Evolutionary conservation across 2,888 invertebrate species (phyloP).

Genomic region (Mycalesis mineus): DNA sequence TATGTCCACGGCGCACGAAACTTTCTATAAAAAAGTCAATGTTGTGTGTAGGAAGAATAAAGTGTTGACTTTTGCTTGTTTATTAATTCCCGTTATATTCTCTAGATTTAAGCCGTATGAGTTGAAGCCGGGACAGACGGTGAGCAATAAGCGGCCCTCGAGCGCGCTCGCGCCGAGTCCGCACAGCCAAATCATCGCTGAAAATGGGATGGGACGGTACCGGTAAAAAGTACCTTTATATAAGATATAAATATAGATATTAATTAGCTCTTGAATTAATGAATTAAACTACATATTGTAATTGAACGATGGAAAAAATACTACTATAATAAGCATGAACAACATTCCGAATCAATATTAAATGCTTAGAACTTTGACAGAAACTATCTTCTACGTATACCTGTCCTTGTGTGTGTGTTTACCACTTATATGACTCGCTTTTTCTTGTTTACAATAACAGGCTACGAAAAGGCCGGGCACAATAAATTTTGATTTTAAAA

Average conservation of each 20-base stretch:
- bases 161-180: conserved; percentile 56
- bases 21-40: too few relatives aligned
- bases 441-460: neutral
- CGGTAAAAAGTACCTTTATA: conserved; percentile 41
- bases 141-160: conserved; percentile 57
- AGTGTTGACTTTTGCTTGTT: too few relatives aligned
- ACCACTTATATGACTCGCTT: too few relatives aligned
- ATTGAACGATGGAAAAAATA: neutral
- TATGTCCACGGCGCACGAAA: too few relatives aligned
- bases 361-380: too few relatives aligned
- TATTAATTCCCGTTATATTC: too few relatives aligned
- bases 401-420: too few relatives aligned
- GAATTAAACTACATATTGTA: too few relatives aligned
- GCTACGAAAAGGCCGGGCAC: neutral
- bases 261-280: too few relatives aligned
- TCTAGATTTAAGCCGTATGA: conserved; percentile 79
- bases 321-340: neutral
- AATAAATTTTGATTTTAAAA: neutral
- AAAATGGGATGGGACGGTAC: conserved; percentile 71
- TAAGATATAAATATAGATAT: too few relatives aligned
- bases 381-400: too few relatives aligned
- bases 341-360: neutral
- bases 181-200: conserved; percentile 54
- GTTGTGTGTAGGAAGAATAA: too few relatives aligned
- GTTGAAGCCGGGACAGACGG: conserved; percentile 68